These are phyloP conservation scores for Onychomys leucogaster DNA, from an alignment of 2,797 vertebrate species.

Conservation along the genomic window DNA sequence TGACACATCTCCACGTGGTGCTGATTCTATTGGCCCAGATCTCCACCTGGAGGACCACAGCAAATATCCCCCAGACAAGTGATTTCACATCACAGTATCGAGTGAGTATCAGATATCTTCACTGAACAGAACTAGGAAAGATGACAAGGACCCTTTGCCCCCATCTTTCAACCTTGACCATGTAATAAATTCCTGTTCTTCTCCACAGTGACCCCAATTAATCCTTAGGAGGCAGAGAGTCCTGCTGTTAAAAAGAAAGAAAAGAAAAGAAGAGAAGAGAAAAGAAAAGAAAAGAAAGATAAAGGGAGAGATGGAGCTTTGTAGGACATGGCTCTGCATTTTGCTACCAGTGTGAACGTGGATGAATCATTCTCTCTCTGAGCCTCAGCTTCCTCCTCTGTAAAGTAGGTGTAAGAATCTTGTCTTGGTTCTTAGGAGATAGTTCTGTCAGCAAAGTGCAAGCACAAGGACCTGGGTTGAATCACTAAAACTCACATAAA, in stretches of 20 bases:
- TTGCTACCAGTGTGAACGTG: not conserved
- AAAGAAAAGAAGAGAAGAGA: too few species aligned
- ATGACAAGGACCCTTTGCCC: not conserved
- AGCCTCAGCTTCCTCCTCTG: not conserved
- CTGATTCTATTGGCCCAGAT: not conserved
- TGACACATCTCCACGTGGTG: not conserved
- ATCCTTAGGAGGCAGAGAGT: slow-evolving; percentile 2
- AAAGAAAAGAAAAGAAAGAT: too few species aligned
- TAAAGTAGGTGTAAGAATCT: not conserved
- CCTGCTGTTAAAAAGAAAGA: not conserved
- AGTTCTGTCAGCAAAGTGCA: too few species aligned
- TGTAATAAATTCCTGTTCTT: not conserved
- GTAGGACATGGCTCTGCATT: not conserved
- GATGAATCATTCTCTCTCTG: not conserved
- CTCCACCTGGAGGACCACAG: not conserved
- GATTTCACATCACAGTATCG: not conserved
- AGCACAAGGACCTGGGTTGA: not conserved
- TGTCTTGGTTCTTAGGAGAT: not conserved
- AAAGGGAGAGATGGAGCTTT: not conserved
- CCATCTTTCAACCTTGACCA: not conserved
- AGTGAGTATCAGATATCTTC: not conserved
- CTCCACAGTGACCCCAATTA: slow-evolving; percentile 9
- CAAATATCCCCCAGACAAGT: not conserved
- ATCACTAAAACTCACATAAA: too few species aligned
- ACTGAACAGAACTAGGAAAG: not conserved